phyloP scores from a whole-genome alignment of 2,797 vertebrate species.

The Gorsachius magnificus region DNA sequence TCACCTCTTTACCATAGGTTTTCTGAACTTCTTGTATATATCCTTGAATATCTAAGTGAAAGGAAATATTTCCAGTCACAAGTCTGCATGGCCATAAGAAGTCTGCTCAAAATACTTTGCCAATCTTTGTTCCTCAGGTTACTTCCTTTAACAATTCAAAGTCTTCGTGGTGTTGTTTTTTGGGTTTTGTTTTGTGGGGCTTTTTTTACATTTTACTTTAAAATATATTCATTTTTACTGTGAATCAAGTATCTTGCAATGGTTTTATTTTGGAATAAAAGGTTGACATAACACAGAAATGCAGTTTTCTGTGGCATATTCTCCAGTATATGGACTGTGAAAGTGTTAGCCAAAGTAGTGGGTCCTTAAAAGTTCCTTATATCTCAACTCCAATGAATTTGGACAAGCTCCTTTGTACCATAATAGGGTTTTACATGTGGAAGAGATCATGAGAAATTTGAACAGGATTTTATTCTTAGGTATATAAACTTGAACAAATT shows the following conservation, averaged over 20 bases:
- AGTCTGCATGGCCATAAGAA: not conserved
- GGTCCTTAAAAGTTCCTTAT: slow-evolving; percentile 8
- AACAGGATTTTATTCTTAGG: slow-evolving; percentile 50
- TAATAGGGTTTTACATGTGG: slow-evolving; percentile 60
- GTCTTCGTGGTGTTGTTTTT: not conserved
- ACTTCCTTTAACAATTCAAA: not conserved
- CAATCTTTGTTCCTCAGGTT: not conserved
- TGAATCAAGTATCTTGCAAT: slow-evolving; percentile 12
- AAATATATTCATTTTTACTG: not conserved
- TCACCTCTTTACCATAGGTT: not conserved
- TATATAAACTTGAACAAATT: slow-evolving; percentile 61
- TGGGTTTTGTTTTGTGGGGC: not conserved
- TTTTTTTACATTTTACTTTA: not conserved
- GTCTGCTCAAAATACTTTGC: not conserved
- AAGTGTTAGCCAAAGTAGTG: not conserved
- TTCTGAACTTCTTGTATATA: not conserved
- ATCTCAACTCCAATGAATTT: slow-evolving; percentile 17
- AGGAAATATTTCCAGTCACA: not conserved
- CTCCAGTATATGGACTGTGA: not conserved
- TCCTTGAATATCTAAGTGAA: not conserved
- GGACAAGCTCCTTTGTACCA: slow-evolving; percentile 25
- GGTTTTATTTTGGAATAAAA: slow-evolving; percentile 5
- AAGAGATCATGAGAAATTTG: slow-evolving; percentile 68
- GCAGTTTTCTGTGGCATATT: not conserved
- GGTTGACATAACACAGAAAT: not conserved